phyloP scores from a whole-genome alignment of 2,888 invertebrate genomes.

The Labia minor region DNA sequence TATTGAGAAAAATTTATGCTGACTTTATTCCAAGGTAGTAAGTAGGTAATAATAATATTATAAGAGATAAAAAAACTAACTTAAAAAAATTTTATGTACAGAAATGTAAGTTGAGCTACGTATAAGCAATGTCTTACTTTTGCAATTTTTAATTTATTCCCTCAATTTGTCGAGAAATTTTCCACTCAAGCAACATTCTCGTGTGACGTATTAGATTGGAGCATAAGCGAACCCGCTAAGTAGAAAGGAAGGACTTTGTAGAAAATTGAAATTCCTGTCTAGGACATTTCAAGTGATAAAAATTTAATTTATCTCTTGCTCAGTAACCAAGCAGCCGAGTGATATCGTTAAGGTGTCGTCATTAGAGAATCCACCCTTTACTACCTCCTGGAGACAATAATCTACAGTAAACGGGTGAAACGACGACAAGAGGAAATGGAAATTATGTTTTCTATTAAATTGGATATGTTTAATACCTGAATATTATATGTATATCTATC shows the following conservation, averaged over 20 bases:
- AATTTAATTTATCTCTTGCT: conserved; percentile 13
- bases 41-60: too few species aligned
- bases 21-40: too few species aligned
- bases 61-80: too few species aligned
- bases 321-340: conserved; percentile 7
- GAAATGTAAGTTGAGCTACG: too few species aligned
- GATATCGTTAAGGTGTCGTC: conserved; percentile 13
- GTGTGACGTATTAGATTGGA: background rate
- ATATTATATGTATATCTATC: background rate
- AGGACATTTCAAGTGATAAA: conserved; percentile 13
- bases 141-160: conserved; percentile 5
- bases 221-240: background rate
- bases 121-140: background rate
- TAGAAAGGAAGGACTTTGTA: background rate
- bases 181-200: background rate
- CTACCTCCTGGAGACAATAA: background rate
- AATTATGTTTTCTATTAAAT: conserved; percentile 8
- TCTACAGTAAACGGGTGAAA: background rate
- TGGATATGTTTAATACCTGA: background rate
- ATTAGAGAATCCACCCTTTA: background rate
- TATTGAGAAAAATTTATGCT: too few species aligned
- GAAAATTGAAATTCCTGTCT: conserved; percentile 13
- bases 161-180: background rate
- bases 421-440: background rate
- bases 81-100: too few species aligned